Conservation (phyloP, 2,888 invertebrate species). For the Eulithis testata region DNA sequence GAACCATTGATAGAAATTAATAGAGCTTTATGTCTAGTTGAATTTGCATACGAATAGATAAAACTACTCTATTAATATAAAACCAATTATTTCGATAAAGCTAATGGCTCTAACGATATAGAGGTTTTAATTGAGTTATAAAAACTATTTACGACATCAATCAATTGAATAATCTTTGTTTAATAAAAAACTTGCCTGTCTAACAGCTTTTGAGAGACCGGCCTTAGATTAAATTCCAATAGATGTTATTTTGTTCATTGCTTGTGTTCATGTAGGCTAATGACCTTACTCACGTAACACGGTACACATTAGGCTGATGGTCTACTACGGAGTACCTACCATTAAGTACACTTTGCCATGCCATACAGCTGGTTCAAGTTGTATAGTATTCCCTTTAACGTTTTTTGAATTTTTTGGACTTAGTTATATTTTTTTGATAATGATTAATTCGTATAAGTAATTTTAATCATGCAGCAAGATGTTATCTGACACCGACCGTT, state of each 20-base stretch:
- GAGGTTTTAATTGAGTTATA: conserved; percentile 22
- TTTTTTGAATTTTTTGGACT: too few species aligned
- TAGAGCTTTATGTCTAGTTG: not conserved
- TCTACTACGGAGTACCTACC: too few species aligned
- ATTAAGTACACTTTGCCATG: too few species aligned
- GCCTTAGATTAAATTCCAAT: conserved; percentile 12
- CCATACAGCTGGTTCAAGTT: too few species aligned
- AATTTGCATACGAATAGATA: not conserved
- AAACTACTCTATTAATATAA: not conserved
- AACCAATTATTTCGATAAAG: conserved; percentile 20
- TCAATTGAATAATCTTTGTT: conserved; percentile 28
- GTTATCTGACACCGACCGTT: too few species aligned
- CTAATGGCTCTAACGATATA: conserved; percentile 20
- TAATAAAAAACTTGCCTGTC: conserved; percentile 12
- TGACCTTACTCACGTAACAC: conserved; percentile 17
- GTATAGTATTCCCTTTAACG: too few species aligned
- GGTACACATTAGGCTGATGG: not conserved
- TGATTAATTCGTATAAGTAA: too few species aligned
- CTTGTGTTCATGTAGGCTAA: conserved; percentile 19
- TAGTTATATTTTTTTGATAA: too few species aligned
- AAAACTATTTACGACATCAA: conserved; percentile 31
- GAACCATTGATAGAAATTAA: not conserved
- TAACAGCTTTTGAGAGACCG: conserved; percentile 18
- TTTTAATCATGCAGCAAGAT: too few species aligned
- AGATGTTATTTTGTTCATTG: conserved; percentile 5